Evolutionary conservation across 1,140 invertebrate genomes (phyloP), one percentile per base, ranked within the genome.

Genomic region (Brachionus manjavacas): DNA sequence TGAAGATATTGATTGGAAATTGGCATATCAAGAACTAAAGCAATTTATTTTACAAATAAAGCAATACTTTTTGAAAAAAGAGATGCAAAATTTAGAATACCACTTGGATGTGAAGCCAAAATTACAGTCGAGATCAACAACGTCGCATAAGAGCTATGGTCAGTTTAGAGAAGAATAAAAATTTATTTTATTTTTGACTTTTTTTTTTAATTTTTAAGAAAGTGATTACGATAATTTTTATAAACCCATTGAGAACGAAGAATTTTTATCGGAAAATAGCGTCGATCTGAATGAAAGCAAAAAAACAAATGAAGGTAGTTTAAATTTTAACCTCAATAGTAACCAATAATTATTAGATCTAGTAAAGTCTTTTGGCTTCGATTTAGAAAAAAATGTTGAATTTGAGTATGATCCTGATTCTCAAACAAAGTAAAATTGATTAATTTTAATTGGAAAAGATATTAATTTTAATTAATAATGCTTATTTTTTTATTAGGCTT

Each of bases 1-100:
- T 68, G 79, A 81, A 64, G 52, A 60, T 46, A 81, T 81, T 23
- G 79, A 81, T 43, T 81, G 79, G 79, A 81, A 81, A 64, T 16
- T 81, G 52, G 79, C 79, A 4, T 81, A 81, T 46, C 12, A 43
- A 11, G 52, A 81, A 64, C 25, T 81, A 0, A 35, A 81, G 31
- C 12, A 25, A 6, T 81, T 81, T 46, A 28, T 81, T 2, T 11
- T 28, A 11, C 8, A 64, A 23, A 23, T 81, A 25, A 81, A 64
- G 41, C 28, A 70, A n/a, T 4, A 12, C 8, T 35, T 28, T 35
- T 35, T n/a, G 16, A 70, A 31, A 2, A 66, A 66, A 66, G 28
- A n/a, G 4, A 20, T 23, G 20, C 11, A 35, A 46, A 78, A 28
- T 49, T 78, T 78, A 14, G 25, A 25, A 3, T 20, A 16, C 9